Evolutionary conservation across 2,888 invertebrate genomes (phyloP).

Genomic region (Cephonodes hylas): DNA sequence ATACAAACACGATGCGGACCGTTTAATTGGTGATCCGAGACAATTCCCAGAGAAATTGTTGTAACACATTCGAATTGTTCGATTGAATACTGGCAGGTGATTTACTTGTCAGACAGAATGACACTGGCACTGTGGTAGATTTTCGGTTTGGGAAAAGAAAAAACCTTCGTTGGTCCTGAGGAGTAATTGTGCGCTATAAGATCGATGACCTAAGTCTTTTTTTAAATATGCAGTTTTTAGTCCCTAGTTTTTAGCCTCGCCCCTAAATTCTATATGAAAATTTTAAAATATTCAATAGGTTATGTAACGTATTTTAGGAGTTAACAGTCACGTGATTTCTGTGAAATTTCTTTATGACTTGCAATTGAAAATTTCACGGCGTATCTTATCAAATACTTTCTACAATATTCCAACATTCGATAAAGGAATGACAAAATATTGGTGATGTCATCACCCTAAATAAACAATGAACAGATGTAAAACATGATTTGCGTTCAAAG

Average conservation of each 20-base stretch:
- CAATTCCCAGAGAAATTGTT: background rate
- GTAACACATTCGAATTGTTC: background rate
- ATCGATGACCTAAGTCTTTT: no score
- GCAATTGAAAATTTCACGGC: background rate
- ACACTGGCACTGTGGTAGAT: no score
- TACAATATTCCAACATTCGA: background rate
- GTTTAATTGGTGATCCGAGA: constrained; percentile 36
- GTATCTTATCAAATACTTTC: constrained; percentile 3
- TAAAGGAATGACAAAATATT: background rate
- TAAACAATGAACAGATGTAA: background rate
- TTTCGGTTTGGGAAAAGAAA: no score
- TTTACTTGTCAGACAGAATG: no score
- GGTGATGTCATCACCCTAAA: background rate
- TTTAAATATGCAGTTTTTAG: no score
- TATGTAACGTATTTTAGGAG: background rate
- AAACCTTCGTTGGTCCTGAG: no score
- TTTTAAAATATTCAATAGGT: no score
- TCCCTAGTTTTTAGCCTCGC: no score
- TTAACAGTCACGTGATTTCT: background rate
- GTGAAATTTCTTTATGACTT: background rate
- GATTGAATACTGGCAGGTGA: no score
- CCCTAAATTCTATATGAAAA: no score
- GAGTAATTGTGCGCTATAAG: no score
- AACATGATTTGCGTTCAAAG: background rate
- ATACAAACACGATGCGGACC: constrained; percentile 26